Evolutionary conservation across 2,888 invertebrate species (phyloP).

Genomic region (Synergus umbraculus): DNA sequence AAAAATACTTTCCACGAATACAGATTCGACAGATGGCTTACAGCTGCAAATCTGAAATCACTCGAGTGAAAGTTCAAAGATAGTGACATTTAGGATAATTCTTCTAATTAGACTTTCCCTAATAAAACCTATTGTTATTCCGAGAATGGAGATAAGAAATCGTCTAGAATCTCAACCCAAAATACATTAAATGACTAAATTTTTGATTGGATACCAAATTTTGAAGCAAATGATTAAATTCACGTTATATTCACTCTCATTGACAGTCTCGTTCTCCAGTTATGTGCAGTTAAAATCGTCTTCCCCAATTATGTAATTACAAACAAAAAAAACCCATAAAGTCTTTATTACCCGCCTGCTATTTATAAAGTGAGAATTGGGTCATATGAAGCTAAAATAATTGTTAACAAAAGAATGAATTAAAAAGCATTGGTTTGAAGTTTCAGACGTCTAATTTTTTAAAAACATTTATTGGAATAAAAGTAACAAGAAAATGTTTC

Average conservation of each 20-base stretch:
- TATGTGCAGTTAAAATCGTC: not conserved
- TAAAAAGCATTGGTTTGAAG: no score
- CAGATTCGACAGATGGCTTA: not conserved
- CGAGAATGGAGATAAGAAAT: not conserved
- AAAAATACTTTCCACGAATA: constrained; percentile 22
- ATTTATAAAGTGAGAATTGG: not conserved
- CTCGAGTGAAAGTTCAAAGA: not conserved
- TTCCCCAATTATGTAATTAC: not conserved
- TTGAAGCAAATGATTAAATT: not conserved
- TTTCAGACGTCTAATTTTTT: no score
- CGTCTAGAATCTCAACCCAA: no score
- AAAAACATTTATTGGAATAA: no score
- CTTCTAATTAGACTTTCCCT: not conserved
- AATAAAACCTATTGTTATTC: not conserved
- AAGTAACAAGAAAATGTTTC: no score
- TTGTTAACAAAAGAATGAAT: no score
- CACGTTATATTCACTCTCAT: not conserved
- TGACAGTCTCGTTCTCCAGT: not conserved
- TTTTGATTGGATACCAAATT: no score
- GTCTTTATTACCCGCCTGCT: not conserved
- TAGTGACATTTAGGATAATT: not conserved
- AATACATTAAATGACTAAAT: no score
- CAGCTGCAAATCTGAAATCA: constrained; percentile 7
- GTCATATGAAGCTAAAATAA: not conserved
- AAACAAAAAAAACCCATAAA: not conserved